These are phyloP conservation scores for Pristionchus maxplancki DNA, from an alignment of 2,888 invertebrate genomes.

Conservation along the genomic window DNA sequence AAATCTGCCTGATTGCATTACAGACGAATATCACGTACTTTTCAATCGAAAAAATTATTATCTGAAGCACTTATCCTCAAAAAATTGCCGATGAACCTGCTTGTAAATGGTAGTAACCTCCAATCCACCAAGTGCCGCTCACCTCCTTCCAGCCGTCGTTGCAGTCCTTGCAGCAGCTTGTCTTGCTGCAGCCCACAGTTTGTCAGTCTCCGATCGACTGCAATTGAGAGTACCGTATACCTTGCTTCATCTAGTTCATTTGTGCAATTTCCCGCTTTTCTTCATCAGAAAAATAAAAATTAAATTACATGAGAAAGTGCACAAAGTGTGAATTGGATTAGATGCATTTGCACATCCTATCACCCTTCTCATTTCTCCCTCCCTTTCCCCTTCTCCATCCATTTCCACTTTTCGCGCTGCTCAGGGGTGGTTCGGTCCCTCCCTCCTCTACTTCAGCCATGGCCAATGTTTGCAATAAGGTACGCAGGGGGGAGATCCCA, in stretches of 20 bases:
- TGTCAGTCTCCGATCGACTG: slow-evolving; percentile 43
- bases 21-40: too few species aligned
- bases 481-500: background rate
- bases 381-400: background rate
- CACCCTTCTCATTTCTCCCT: background rate
- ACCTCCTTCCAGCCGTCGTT: slow-evolving; percentile 39
- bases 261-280: background rate
- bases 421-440: background rate
- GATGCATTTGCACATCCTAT: too few species aligned
- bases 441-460: background rate
- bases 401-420: background rate
- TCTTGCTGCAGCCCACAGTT: slow-evolving; percentile 43
- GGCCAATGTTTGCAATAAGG: background rate
- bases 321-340: too few species aligned
- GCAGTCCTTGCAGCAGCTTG: slow-evolving; percentile 42
- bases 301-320: too few species aligned
- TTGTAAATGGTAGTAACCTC: too few species aligned
- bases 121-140: background rate
- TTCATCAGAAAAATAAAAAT: background rate
- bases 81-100: too few species aligned
- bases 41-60: too few species aligned
- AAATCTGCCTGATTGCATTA: too few species aligned
- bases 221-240: background rate
- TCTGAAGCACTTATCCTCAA: too few species aligned
- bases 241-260: too few species aligned